Percentiles rank a stretch among this genome's conserved stretches.
phyloP scores from a whole-genome alignment of 2,113 vertebrate species.

The Tor tambroides region DNA sequence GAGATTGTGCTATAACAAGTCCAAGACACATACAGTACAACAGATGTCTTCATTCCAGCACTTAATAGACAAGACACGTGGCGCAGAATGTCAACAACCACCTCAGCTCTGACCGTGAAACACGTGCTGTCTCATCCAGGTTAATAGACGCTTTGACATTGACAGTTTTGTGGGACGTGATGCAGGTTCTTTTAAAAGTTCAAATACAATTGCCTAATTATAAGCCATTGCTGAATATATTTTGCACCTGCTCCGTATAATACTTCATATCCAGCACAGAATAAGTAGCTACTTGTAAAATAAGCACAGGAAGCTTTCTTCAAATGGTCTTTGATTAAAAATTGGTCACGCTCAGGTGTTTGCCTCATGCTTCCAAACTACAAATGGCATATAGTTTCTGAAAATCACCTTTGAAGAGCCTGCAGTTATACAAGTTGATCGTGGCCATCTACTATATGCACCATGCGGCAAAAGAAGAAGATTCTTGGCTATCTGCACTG shows the following conservation, averaged over 20 bases:
- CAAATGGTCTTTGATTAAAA: neutral
- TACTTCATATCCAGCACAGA: conserved; percentile 3
- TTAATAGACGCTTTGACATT: neutral
- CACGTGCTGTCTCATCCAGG: neutral
- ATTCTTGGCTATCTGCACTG: neutral
- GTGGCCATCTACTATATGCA: conserved; percentile 2
- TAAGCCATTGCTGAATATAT: neutral
- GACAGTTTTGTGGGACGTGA: neutral
- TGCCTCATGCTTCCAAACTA: neutral
- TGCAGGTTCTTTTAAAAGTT: neutral
- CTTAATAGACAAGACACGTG: conserved; percentile 26
- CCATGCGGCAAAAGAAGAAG: neutral
- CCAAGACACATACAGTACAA: conserved; percentile 14
- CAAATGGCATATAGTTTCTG: neutral
- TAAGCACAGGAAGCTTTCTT: neutral
- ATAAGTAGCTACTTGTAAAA: conserved; percentile 4
- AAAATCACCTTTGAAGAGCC: conserved; percentile 5
- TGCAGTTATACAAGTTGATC: neutral
- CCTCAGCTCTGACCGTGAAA: neutral
- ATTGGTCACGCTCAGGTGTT: conserved; percentile 11
- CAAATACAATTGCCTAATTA: neutral
- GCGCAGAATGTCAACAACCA: neutral
- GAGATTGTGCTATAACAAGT: conserved; percentile 33
- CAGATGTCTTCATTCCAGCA: conserved; percentile 35
- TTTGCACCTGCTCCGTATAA: neutral